phyloP scores from a whole-genome alignment of 2,888 invertebrate species.

The Pristionchus fissidentatus region DNA sequence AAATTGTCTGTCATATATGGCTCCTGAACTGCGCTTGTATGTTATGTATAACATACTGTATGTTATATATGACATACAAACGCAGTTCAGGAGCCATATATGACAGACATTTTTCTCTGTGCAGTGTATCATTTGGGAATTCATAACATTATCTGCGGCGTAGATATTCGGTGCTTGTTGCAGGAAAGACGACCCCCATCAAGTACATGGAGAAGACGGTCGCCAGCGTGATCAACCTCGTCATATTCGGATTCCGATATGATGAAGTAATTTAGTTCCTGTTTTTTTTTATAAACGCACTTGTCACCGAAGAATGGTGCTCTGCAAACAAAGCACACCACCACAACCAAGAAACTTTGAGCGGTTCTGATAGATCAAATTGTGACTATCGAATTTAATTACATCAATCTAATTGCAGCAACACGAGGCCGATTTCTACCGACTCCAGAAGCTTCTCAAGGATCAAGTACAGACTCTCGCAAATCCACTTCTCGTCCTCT shows the following conservation, averaged over 20 bases:
- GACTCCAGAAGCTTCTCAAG: not conserved
- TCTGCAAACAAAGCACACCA: too few species aligned
- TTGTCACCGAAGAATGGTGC: not conserved
- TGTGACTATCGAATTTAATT: too few species aligned
- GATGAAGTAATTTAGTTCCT: conserved; percentile 52
- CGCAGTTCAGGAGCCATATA: too few species aligned
- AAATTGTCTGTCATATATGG: too few species aligned
- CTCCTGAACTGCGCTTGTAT: too few species aligned
- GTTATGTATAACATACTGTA: too few species aligned
- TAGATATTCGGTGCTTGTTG: too few species aligned
- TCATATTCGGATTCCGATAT: conserved; percentile 59
- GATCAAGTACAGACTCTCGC: not conserved
- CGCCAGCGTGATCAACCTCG: conserved; percentile 54
- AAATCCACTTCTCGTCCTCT: conserved; percentile 15
- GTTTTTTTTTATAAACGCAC: not conserved
- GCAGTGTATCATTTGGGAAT: too few species aligned
- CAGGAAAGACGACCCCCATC: not conserved
- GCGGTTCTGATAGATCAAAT: not conserved
- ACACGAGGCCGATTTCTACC: conserved; percentile 13
- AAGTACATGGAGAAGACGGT: conserved; percentile 41
- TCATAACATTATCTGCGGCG: too few species aligned
- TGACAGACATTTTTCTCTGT: too few species aligned
- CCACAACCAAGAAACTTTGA: too few species aligned
- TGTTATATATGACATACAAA: too few species aligned
- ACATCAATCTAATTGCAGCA: not conserved